Evolutionary conservation across 2,797 vertebrate species (phyloP).

Genomic region (Helarctos malayanus): DNA sequence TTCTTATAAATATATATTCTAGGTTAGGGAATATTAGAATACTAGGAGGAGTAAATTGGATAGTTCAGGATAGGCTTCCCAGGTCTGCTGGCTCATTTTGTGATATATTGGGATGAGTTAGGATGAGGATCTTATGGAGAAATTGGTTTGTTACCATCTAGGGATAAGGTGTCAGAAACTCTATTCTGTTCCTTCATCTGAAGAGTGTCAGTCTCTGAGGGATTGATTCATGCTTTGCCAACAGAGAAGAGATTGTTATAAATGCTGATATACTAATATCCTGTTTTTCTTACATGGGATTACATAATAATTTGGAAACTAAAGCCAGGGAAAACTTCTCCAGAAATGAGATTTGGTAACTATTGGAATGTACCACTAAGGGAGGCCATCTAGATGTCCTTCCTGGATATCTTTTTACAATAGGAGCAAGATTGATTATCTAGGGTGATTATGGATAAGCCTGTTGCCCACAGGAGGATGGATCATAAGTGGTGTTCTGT

Average conservation of each 20-base stretch:
- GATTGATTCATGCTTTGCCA: neutral
- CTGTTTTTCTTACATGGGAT: neutral
- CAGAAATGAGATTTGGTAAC: neutral
- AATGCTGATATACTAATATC: neutral
- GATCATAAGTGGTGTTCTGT: rapidly evolving
- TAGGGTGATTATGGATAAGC: neutral
- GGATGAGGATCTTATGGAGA: neutral
- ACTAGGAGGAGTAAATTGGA: neutral
- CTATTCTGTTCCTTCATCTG: neutral
- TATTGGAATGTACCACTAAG: neutral
- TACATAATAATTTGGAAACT: neutral
- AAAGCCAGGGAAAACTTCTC: neutral
- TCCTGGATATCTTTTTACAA: neutral
- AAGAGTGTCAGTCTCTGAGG: neutral
- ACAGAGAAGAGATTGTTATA: neutral
- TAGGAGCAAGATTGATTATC: neutral
- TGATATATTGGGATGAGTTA: neutral
- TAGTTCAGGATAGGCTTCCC: neutral
- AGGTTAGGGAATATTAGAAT: neutral
- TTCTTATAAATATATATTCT: neutral
- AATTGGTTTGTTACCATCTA: neutral
- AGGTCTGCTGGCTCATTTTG: neutral
- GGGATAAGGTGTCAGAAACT: neutral
- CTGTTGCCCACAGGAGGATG: neutral
- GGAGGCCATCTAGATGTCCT: neutral